phyloP scores from a whole-genome alignment of 2,888 invertebrate genomes.

The Conistra vaccinii region DNA sequence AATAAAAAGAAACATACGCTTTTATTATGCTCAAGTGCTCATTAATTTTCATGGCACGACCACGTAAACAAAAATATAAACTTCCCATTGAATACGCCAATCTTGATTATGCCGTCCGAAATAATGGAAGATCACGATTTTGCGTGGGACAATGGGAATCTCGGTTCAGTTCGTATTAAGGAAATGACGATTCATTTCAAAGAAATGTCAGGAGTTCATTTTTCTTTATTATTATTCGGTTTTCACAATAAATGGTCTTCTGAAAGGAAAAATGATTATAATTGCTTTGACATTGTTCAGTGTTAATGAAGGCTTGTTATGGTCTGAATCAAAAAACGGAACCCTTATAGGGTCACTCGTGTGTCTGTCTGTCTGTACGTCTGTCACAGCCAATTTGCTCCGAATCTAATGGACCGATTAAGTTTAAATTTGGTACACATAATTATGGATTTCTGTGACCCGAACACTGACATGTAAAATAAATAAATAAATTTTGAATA shows the following conservation, averaged over 20 bases:
- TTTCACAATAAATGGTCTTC: slow-evolving; percentile 6
- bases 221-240: slow-evolving; percentile 10
- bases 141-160: slow-evolving; percentile 39
- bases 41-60: slow-evolving; percentile 29
- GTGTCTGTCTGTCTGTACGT: no score
- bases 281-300: neutral
- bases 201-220: slow-evolving; percentile 27
- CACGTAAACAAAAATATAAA: slow-evolving; percentile 50
- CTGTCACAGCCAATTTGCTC: no score
- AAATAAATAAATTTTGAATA: no score
- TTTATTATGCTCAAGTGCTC: slow-evolving; percentile 7
- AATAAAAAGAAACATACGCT: slow-evolving; percentile 19
- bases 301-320: neutral
- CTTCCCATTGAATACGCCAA: slow-evolving; percentile 47
- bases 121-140: slow-evolving; percentile 44
- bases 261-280: neutral
- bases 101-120: slow-evolving; percentile 39
- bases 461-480: no score
- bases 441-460: no score
- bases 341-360: no score
- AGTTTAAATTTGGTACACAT: no score
- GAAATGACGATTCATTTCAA: slow-evolving; percentile 27
- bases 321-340: no score
- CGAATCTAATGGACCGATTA: no score
- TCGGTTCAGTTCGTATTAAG: slow-evolving; percentile 13